A percentile compares a stretch with the other conserved stretches of the same genome.
These are phyloP conservation scores for Erebia palarica DNA, from an alignment of 2,888 invertebrate genomes.

Conservation along the genomic window DNA sequence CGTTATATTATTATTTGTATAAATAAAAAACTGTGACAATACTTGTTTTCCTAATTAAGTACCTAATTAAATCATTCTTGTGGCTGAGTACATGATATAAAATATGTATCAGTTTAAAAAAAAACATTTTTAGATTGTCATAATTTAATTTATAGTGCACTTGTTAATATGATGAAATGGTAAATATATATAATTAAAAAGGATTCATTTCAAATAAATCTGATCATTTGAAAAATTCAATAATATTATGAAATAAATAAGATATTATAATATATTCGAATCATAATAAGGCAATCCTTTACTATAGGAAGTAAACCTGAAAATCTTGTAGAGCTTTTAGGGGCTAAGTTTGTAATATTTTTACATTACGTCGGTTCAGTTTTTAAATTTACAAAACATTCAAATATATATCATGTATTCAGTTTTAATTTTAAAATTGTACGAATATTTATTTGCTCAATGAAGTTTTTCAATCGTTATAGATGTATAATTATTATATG, in stretches of 20 bases:
- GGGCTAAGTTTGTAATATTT: background rate
- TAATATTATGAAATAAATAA: too few species aligned
- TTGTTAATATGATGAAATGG: background rate
- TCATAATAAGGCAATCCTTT: too few species aligned
- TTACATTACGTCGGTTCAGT: background rate
- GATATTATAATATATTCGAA: too few species aligned
- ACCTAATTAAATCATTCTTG: background rate
- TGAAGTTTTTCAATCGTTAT: slow-evolving; percentile 18
- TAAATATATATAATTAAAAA: background rate
- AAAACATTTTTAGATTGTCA: background rate
- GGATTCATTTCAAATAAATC: too few species aligned
- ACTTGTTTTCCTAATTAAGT: slow-evolving; percentile 13
- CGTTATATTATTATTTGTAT: background rate
- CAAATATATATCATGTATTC: background rate
- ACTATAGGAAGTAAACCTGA: too few species aligned
- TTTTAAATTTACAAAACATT: background rate
- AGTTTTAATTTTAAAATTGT: slow-evolving; percentile 13
- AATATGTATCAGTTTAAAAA: background rate
- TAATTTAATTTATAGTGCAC: background rate
- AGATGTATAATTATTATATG: slow-evolving; percentile 3
- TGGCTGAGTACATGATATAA: slow-evolving; percentile 6
- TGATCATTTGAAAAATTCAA: too few species aligned
- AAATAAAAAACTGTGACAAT: slow-evolving; percentile 23
- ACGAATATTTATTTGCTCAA: slow-evolving; percentile 34
- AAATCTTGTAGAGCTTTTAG: too few species aligned